These are phyloP conservation scores for Hemibagrus guttatus DNA, from an alignment of 2,797 vertebrate species.

Conservation along the genomic window DNA sequence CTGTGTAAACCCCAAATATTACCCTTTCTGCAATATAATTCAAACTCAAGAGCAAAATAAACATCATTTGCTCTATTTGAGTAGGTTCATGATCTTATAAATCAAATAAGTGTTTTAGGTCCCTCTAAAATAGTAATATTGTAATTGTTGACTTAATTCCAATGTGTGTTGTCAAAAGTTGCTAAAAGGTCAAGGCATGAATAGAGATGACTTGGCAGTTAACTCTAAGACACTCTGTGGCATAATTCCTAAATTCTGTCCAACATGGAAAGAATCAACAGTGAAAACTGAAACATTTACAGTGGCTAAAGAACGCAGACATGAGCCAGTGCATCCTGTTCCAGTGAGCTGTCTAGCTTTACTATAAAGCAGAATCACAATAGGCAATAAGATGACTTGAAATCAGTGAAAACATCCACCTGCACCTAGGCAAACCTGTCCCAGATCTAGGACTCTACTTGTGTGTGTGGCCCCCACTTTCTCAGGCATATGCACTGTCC, in stretches of 20 bases:
- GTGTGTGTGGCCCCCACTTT: background rate
- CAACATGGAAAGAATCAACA: background rate
- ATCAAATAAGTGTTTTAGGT: too few relatives aligned
- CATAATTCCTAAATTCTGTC: background rate
- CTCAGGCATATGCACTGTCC: background rate
- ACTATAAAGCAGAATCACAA: background rate
- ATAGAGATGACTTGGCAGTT: background rate
- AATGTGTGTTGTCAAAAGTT: background rate
- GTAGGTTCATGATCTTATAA: too few relatives aligned
- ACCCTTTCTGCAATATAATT: too few relatives aligned
- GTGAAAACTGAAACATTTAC: background rate
- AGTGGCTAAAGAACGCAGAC: background rate
- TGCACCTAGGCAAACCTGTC: background rate
- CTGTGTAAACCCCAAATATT: too few relatives aligned
- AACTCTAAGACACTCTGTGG: background rate
- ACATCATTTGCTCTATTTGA: too few relatives aligned
- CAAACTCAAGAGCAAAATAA: too few relatives aligned
- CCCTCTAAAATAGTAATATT: too few relatives aligned
- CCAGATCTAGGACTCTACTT: background rate
- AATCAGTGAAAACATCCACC: background rate
- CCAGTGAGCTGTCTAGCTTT: background rate
- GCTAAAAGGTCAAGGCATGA: background rate
- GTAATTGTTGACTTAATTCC: background rate
- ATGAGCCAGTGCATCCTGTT: background rate
- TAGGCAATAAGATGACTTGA: background rate